phyloP scores from a whole-genome alignment of 2,113 vertebrate species.

The Ophiodon elongatus region DNA sequence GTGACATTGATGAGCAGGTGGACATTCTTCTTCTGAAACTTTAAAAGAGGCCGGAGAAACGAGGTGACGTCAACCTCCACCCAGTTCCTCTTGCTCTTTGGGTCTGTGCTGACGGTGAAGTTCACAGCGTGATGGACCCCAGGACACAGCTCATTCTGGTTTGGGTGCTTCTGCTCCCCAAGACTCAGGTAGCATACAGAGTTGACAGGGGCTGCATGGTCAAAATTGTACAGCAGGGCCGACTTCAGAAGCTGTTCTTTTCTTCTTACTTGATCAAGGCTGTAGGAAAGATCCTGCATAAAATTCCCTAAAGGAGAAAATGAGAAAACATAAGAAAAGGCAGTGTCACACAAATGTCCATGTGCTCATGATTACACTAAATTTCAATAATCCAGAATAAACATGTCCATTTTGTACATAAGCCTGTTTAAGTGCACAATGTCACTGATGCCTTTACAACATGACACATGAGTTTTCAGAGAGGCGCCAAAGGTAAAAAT shows the following conservation, averaged over 20 bases:
- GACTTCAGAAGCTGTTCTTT: slow-evolving; percentile 91
- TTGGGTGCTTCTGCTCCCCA: slow-evolving; percentile 67
- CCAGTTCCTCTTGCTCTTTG: slow-evolving; percentile 82
- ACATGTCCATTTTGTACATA: not conserved
- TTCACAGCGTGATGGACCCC: slow-evolving; percentile 71
- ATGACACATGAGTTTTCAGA: not conserved
- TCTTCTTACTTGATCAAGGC: slow-evolving; percentile 87
- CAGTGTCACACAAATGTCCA: not conserved
- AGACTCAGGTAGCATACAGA: slow-evolving; percentile 86
- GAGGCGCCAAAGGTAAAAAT: not conserved
- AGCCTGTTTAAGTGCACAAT: not conserved
- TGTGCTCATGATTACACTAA: not conserved
- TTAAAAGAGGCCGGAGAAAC: slow-evolving; percentile 88
- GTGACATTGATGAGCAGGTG: slow-evolving; percentile 87
- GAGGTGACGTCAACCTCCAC: slow-evolving; percentile 91
- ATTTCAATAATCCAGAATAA: not conserved
- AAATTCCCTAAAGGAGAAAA: slow-evolving; percentile 79
- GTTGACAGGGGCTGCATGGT: slow-evolving; percentile 69
- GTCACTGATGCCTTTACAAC: not conserved
- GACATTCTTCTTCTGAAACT: slow-evolving; percentile 82
- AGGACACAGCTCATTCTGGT: slow-evolving; percentile 76
- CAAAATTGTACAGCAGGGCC: slow-evolving; percentile 89
- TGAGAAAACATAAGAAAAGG: slow-evolving; percentile 10
- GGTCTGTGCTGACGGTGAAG: slow-evolving; percentile 79
- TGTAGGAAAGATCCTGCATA: slow-evolving; percentile 90